These are phyloP conservation scores for Aegithalos caudatus DNA, from an alignment of 2,113 vertebrate genomes.

Conservation along the genomic window DNA sequence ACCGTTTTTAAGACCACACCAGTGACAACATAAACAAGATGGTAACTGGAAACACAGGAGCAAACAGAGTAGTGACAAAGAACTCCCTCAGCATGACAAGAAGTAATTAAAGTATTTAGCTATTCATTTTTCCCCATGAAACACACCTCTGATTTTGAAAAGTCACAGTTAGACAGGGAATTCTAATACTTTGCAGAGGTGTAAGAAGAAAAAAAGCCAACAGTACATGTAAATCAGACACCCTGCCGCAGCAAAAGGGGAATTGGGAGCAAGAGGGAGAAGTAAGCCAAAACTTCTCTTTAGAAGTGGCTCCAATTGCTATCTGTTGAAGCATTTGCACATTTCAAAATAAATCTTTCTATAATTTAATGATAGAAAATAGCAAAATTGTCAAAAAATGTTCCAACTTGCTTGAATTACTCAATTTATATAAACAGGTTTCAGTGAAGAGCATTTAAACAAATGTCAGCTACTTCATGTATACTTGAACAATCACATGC, in stretches of 20 bases:
- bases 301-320: background rate
- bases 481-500: background rate
- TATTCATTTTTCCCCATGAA: background rate
- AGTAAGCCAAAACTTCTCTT: background rate
- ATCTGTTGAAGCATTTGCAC: background rate
- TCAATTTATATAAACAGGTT: background rate
- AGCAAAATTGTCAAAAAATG: too few relatives aligned
- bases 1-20: background rate
- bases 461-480: background rate
- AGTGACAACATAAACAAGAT: background rate
- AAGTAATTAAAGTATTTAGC: background rate
- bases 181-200: background rate
- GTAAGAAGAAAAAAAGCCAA: background rate
- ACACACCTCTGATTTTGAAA: background rate
- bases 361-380: background rate
- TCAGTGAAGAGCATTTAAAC: background rate
- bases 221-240: background rate
- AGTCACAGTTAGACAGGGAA: background rate
- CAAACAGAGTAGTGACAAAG: background rate
- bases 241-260: background rate
- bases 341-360: background rate
- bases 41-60: background rate
- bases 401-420: background rate
- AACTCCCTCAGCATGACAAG: background rate
- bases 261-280: background rate